Evolutionary conservation across 2,888 invertebrate species (phyloP).

Genomic region (Tipula unca): DNA sequence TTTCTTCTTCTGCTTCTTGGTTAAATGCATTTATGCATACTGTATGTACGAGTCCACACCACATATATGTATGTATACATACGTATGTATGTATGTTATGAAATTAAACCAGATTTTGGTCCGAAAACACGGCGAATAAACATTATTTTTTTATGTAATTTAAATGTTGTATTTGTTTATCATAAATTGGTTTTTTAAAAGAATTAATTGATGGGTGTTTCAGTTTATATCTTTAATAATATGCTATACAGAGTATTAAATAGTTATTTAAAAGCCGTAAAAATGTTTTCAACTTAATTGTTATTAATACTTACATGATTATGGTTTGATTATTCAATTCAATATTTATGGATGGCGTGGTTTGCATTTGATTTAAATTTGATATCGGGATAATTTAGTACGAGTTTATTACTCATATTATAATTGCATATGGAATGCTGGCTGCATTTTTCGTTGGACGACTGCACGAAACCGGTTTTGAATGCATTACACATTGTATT

Average conservation of each 20-base stretch:
- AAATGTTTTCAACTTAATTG: background rate
- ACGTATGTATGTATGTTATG: background rate
- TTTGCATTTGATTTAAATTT: background rate
- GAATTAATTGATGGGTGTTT: slow-evolving; percentile 8
- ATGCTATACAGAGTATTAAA: background rate
- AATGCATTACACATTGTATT: too few species aligned
- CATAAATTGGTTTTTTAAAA: background rate
- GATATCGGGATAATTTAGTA: background rate
- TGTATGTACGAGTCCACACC: background rate
- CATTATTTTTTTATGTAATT: background rate
- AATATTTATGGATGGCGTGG: background rate
- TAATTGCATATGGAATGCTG: too few species aligned
- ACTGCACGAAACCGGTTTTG: too few species aligned
- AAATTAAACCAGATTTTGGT: background rate
- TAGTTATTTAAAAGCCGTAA: background rate
- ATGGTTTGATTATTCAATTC: background rate
- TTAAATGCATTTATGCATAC: background rate
- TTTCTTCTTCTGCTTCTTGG: background rate
- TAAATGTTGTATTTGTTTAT: slow-evolving; percentile 2
- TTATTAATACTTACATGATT: background rate
- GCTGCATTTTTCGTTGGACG: too few species aligned
- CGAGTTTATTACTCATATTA: too few species aligned
- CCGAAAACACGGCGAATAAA: background rate
- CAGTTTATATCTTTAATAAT: background rate
- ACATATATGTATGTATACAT: background rate